phyloP scores from a whole-genome alignment of 2,888 invertebrate genomes.

The Cinara cedri region DNA sequence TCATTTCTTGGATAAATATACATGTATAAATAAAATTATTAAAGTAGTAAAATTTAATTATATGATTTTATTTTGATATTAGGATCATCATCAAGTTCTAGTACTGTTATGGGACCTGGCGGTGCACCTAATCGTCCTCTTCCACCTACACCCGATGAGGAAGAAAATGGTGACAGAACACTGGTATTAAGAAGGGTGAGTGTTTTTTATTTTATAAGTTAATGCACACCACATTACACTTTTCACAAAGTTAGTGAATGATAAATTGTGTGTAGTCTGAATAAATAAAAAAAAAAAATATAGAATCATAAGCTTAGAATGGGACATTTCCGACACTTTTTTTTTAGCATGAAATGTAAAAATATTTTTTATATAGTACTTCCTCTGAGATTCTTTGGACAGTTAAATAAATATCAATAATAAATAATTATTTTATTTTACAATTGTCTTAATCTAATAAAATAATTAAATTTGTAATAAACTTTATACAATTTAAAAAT shows the following conservation, averaged over 20 bases:
- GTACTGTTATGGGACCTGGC: conserved; percentile 58
- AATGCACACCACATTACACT: conserved; percentile 48
- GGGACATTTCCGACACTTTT: conserved; percentile 37
- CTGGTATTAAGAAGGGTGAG: conserved; percentile 91
- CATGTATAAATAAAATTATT: too few relatives aligned
- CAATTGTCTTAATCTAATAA: background rate
- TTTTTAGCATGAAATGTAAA: conserved; percentile 46
- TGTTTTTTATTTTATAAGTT: conserved; percentile 60
- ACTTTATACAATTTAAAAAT: background rate
- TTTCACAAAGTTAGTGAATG: conserved; percentile 50
- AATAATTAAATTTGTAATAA: conserved; percentile 3
- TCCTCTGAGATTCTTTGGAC: conserved; percentile 29
- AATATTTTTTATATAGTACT: conserved; percentile 10
- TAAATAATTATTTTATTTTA: conserved; percentile 8
- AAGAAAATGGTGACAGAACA: conserved; percentile 84
- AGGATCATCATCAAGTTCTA: conserved; percentile 51
- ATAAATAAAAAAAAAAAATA: background rate
- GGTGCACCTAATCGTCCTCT: conserved; percentile 89
- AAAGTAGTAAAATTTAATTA: background rate
- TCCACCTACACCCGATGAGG: conserved; percentile 94
- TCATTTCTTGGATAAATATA: too few relatives aligned
- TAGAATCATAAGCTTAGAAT: conserved; percentile 42
- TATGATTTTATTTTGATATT: conserved; percentile 56
- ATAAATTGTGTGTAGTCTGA: conserved; percentile 26
- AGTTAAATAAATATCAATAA: conserved; percentile 11